Percentiles rank a stretch among this genome's conserved stretches.
These are phyloP conservation scores for Misgurnus anguillicaudatus DNA, from an alignment of 2,113 vertebrate species.

Conservation along the genomic window DNA sequence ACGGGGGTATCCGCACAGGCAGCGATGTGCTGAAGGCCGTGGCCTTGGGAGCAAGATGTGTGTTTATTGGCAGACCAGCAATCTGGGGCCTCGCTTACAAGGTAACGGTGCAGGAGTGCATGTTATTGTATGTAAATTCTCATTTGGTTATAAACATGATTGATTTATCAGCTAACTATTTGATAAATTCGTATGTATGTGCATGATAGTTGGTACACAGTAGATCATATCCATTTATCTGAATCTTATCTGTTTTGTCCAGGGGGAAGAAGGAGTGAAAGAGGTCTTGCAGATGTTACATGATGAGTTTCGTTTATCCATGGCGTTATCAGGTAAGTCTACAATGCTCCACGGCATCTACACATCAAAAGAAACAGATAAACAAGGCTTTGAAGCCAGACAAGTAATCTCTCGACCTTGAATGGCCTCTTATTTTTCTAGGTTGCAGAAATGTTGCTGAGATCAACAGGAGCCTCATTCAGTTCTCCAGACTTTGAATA, in stretches of 20 bases:
- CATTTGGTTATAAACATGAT: neutral
- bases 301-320: slow-evolving; percentile 86
- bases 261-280: slow-evolving; percentile 88
- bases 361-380: neutral
- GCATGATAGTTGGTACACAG: neutral
- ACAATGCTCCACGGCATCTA: neutral
- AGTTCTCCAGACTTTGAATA: slow-evolving; percentile 74
- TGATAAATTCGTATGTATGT: neutral
- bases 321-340: slow-evolving; percentile 86
- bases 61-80: slow-evolving; percentile 90
- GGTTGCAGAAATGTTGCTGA: slow-evolving; percentile 82
- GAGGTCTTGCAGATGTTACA: slow-evolving; percentile 88
- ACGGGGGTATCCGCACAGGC: slow-evolving; percentile 90
- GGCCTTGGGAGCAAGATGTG: slow-evolving; percentile 89
- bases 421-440: slow-evolving; percentile 50
- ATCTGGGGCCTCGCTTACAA: slow-evolving; percentile 93
- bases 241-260: slow-evolving; percentile 28
- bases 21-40: slow-evolving; percentile 88
- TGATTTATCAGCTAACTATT: too few relatives aligned
- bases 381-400: neutral
- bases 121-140: slow-evolving; percentile 14
- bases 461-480: slow-evolving; percentile 81
- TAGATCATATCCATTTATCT: neutral
- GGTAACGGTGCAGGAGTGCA: slow-evolving; percentile 67
- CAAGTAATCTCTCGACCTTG: neutral